Evolutionary conservation across 2,888 invertebrate species (phyloP).

Genomic region (Agriopis marginaria): DNA sequence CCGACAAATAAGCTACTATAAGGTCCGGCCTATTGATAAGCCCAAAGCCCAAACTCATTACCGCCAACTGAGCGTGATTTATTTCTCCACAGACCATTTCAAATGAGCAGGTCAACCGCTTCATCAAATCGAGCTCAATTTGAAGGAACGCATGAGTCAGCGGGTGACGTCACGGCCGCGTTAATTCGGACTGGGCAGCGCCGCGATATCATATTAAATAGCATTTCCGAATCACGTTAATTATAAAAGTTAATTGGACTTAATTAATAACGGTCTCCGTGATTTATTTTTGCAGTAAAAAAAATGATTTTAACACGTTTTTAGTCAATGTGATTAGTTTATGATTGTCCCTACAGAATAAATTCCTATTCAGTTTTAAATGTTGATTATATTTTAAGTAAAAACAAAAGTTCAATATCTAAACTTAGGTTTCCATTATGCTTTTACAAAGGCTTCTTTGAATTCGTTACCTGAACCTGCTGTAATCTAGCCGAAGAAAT

Average conservation of each 20-base stretch:
- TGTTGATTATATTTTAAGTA: too few species aligned
- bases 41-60: background rate
- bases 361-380: too few species aligned
- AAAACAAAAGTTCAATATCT: too few species aligned
- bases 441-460: background rate
- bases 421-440: too few species aligned
- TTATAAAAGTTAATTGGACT: constrained; percentile 26
- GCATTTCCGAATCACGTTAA: constrained; percentile 26
- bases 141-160: constrained; percentile 26
- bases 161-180: constrained; percentile 23
- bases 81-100: constrained; percentile 15
- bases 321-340: too few species aligned
- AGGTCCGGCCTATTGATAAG: constrained; percentile 1
- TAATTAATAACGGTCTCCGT: constrained; percentile 22
- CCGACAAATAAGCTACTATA: too few species aligned
- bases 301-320: too few species aligned
- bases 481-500: constrained; percentile 15
- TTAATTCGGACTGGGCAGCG: constrained; percentile 15
- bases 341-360: too few species aligned
- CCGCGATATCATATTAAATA: constrained; percentile 23
- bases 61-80: constrained; percentile 13
- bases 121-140: constrained; percentile 25
- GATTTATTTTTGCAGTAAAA: constrained; percentile 6
- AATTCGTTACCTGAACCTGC: background rate
- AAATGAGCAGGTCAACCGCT: constrained; percentile 19